phyloP scores from a whole-genome alignment of 2,113 vertebrate species.

The Leptocoma aspasia region DNA sequence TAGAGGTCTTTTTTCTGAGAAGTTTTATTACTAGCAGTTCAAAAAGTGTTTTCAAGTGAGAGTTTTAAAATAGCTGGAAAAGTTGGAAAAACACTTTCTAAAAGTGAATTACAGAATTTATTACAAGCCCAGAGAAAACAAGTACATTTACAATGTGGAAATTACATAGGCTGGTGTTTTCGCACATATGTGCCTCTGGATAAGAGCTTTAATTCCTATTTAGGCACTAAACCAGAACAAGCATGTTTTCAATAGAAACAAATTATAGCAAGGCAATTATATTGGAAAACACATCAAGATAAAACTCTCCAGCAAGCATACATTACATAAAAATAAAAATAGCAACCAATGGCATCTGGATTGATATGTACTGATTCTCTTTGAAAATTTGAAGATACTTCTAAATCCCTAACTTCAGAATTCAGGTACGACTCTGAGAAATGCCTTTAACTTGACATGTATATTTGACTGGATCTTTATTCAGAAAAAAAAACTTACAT shows the following conservation, averaged over 20 bases:
- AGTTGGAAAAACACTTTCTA: not conserved
- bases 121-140: constrained; percentile 4
- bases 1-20: not conserved
- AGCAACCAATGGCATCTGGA: not conserved
- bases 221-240: not conserved
- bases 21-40: not conserved
- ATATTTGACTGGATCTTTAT: not conserved
- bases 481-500: not conserved
- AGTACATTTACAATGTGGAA: constrained; percentile 21
- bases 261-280: not conserved
- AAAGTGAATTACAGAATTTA: not conserved
- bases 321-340: not conserved
- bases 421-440: not conserved
- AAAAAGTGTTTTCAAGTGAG: not conserved
- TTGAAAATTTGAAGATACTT: not conserved
- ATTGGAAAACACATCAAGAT: not conserved
- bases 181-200: not conserved
- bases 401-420: not conserved
- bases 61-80: not conserved
- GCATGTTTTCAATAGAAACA: not conserved
- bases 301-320: not conserved
- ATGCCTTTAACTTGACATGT: not conserved
- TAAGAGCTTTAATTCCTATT: not conserved
- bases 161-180: not conserved
- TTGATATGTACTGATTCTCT: not conserved